phyloP scores from a whole-genome alignment of 2,797 vertebrate genomes.

The Craterocephalus amniculus region DNA sequence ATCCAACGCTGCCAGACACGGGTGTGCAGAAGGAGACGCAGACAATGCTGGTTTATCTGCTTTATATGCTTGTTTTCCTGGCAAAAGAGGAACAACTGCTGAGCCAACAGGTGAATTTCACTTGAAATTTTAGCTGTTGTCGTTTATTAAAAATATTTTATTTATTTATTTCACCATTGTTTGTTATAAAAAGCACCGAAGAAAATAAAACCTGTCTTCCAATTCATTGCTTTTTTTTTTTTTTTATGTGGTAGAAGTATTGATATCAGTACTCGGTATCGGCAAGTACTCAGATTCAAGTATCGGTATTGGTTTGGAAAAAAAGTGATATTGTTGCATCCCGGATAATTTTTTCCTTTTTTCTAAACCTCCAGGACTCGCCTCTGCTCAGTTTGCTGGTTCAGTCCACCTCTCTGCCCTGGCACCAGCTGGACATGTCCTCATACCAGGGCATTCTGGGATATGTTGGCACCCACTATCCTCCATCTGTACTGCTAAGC shows the following conservation, averaged over 20 bases:
- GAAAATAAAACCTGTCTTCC: too few species aligned
- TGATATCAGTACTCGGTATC: too few species aligned
- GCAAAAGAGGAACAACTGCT: conserved; percentile 92
- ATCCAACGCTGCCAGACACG: conserved; percentile 48
- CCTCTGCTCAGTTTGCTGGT: conserved; percentile 90
- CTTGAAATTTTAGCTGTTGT: too few species aligned
- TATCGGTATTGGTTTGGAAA: too few species aligned
- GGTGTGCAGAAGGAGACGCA: conserved; percentile 77
- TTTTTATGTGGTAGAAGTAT: too few species aligned
- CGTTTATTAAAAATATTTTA: too few species aligned
- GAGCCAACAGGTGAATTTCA: conserved; percentile 85
- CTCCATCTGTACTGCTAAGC: conserved; percentile 87
- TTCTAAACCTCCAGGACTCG: conserved; percentile 83
- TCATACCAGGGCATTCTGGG: conserved; percentile 91
- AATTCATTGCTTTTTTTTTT: too few species aligned
- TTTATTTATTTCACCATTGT: too few species aligned
- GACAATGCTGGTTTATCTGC: conserved; percentile 91
- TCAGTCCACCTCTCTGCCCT: conserved; percentile 91
- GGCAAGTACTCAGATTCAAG: too few species aligned
- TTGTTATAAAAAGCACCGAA: too few species aligned
- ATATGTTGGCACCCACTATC: conserved; percentile 94
- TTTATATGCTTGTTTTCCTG: conserved; percentile 94
- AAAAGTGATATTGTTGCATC: too few species aligned
- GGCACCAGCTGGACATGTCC: conserved; percentile 90
- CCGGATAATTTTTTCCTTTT: not conserved